Evolutionary conservation across 2,113 vertebrate genomes (phyloP).

Genomic region (Neodontobutis hainanensis): DNA sequence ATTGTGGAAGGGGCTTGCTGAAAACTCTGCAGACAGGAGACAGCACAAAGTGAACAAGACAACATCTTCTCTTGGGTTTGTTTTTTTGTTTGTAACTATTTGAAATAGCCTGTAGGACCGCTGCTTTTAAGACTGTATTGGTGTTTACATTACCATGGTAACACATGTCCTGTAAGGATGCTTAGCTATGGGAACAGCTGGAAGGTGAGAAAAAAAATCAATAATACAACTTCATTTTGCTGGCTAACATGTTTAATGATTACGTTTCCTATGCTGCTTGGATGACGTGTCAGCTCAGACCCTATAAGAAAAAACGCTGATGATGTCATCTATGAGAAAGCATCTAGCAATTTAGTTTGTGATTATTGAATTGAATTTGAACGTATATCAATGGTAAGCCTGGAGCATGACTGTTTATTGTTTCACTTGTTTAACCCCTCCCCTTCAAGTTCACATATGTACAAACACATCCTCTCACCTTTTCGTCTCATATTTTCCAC

Average conservation of each 20-base stretch:
- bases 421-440: constrained; percentile 12
- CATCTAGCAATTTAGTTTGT: too few species aligned
- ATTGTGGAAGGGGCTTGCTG: constrained; percentile 20
- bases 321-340: too few species aligned
- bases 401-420: neutral
- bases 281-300: neutral
- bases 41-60: constrained; percentile 5
- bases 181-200: constrained; percentile 76
- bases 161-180: constrained; percentile 54
- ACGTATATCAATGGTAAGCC: neutral
- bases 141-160: constrained; percentile 44
- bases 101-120: neutral
- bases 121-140: constrained; percentile 32
- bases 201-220: constrained; percentile 74
- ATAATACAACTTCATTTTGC: neutral
- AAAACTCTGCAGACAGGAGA: constrained; percentile 32
- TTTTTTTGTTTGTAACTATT: constrained; percentile 9
- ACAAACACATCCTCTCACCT: constrained; percentile 30
- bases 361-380: neutral
- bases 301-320: too few species aligned
- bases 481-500: constrained; percentile 58
- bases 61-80: constrained; percentile 22
- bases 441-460: neutral
- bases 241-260: neutral
- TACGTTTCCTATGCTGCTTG: neutral